Evolutionary conservation across 2,888 invertebrate genomes (phyloP), one percentile per base, ranked within the genome.

Genomic region (Xanthorhoe spadicearia): DNA sequence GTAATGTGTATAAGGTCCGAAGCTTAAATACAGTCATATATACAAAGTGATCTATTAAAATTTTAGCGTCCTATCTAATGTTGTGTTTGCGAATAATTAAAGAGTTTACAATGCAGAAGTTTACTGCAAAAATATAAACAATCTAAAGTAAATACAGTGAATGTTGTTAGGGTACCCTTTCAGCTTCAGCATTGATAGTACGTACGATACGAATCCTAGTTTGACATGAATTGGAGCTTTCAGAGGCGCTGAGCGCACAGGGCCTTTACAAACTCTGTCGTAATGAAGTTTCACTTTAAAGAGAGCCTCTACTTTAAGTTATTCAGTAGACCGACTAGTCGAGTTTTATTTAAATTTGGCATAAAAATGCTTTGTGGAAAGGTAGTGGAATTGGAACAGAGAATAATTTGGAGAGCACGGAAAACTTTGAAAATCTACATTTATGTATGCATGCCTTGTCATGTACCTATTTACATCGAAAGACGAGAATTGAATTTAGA

Each of bases 261-360:
- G 17, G 50, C 51, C 46, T 63, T 62, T 19, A 56, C 58, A 59
- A 67, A 63, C 52, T 60, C 55, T 0, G 54, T 35, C 49, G 18
- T 59, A 65, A 60, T 65, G 54, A 65, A 60, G 55, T 60, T 65
- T 56, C 13, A 8, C 51, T 60, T 50, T 65, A 59, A 55, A 59
- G 43, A 64, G 64, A 59, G 13, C 59, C 35, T 55, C 23, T 60
- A 64, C 55, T 60, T 56, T 32, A 65, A 65, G 64, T 60, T 60
- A 60, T 65, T 65, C 64, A 65, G 60, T 60, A 15, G 64, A 64
- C 43, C 13, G 51, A 43, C 51, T 60, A 60, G 60, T 52, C 46
- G 55, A 46, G 60, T 60, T 54, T 65, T 60, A 65, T 65, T 65
- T 50, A 65, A 65, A 60, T 65, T 50, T 51, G 19, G 50, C 53